Base-by-base conservation (phyloP, 30 jellyfish, hydroid and myxozoan genomes). In the Aurelia sp. region DNA sequence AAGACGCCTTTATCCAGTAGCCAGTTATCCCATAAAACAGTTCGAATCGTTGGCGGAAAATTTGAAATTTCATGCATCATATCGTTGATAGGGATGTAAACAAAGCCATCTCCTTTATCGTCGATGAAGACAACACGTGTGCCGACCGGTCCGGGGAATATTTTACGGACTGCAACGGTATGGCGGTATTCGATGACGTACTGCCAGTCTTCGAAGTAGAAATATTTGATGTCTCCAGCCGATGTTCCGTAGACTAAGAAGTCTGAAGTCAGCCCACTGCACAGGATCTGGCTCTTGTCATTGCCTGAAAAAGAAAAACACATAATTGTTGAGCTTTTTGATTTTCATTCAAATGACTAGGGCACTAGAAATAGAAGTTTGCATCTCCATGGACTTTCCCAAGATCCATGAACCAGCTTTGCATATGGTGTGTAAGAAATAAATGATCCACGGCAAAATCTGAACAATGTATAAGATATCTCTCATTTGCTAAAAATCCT, bases 201-300 rank as follows among this genome's bases (percentile, higher is more conserved):
- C 68, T 78, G 84, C 98, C 98, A 93, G 70, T 93, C 98, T 72
- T 93, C 98, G 48, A 93, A 61, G 66, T 37, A 93, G 90, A 93
- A 93, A 80, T 74, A 89, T 30, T 83, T 81, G 80, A 93, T 78
- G 48, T 84, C 90, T 19, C 98, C 98, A 16, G 83, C 71, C 75
- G 86, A 97, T 15, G 92, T 93, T 13, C 96, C 97, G 55, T 76
- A 93, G 22, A 93, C 91, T 27, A 93, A 82, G 90, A 93, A 93
- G 57, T 93, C 98, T 11, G 91, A 21, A 4, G 97, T 93, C 10
- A 93, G 83, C 19, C 86, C 77, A 52, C 93, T 81, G 78, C 97
- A 87, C 1, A 87, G 76, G 23, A 93, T 86, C 63, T 71, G 87
- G 57, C 80, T 62, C 63, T 63, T 71, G 74, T 91, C 98, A 23